Percentiles rank a stretch among this genome's conserved stretches.
Evolutionary conservation across 1,140 invertebrate species (phyloP).

Genomic region (Eueides isabella): DNA sequence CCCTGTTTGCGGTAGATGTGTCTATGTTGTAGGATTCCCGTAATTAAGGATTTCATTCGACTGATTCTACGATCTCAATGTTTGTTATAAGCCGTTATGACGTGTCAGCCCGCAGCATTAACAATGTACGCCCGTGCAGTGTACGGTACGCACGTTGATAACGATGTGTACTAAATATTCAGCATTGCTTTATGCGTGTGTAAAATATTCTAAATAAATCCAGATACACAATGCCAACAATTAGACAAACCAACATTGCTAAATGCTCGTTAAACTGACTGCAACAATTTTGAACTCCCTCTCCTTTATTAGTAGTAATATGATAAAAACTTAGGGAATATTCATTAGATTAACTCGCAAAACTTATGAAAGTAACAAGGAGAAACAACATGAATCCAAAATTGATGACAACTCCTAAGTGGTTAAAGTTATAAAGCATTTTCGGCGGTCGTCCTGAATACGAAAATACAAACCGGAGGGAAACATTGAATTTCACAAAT

Average conservation of each 20-base stretch:
- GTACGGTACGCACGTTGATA: not conserved
- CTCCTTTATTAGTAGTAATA: constrained; percentile 60
- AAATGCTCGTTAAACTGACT: constrained; percentile 33
- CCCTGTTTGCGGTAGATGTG: constrained; percentile 77
- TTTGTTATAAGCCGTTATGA: constrained; percentile 30
- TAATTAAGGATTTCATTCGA: constrained; percentile 78
- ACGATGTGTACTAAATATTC: not conserved
- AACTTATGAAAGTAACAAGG: constrained; percentile 62
- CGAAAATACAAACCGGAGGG: constrained; percentile 60
- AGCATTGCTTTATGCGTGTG: not conserved
- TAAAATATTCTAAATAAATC: constrained; percentile 8
- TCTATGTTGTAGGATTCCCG: constrained; percentile 72
- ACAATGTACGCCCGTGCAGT: not conserved
- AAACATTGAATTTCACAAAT: constrained; percentile 57
- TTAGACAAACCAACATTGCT: constrained; percentile 10
- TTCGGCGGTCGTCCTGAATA: constrained; percentile 50
- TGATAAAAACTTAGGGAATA: constrained; percentile 63
- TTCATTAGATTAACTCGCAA: constrained; percentile 61
- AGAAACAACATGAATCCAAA: constrained; percentile 66
- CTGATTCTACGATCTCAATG: constrained; percentile 47
- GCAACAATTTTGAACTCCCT: constrained; percentile 47
- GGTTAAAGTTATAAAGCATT: constrained; percentile 69
- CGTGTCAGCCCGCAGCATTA: constrained; percentile 1
- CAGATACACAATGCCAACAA: not conserved
- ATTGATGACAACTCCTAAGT: constrained; percentile 67